These are phyloP conservation scores for Ciconia boyciana DNA, from an alignment of 2,113 vertebrate species.

Conservation along the genomic window DNA sequence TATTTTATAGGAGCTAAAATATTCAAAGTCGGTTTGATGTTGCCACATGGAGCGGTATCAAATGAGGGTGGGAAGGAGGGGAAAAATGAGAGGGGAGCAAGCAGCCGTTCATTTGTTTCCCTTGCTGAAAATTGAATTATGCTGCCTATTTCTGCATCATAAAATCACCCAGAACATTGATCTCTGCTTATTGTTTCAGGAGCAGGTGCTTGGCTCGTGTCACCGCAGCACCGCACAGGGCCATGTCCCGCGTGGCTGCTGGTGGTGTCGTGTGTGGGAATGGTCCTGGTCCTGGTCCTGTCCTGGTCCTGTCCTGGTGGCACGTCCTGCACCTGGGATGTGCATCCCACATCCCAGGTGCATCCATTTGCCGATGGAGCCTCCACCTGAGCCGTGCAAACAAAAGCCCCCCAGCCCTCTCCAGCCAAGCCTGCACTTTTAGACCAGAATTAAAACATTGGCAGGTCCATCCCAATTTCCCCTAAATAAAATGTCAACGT, in stretches of 20 bases:
- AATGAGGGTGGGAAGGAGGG: neutral
- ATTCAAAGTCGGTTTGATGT: neutral
- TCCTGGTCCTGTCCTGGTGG: neutral
- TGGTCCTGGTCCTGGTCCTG: neutral
- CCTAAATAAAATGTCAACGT: neutral
- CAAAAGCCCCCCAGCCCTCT: accelerated
- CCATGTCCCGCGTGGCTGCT: accelerated
- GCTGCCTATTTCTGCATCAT: neutral
- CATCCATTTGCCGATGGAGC: neutral
- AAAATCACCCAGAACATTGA: neutral
- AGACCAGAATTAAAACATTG: neutral
- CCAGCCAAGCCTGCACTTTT: accelerated
- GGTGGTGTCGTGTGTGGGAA: accelerated
- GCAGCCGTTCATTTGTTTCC: neutral
- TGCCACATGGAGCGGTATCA: neutral
- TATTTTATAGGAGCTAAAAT: constrained; percentile 30
- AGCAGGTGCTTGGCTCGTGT: neutral
- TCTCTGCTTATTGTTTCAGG: neutral
- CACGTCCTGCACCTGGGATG: neutral
- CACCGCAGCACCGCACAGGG: accelerated
- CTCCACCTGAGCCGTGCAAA: too few species aligned
- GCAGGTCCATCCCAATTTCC: neutral
- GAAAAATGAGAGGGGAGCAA: neutral
- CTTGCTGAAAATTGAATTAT: neutral
- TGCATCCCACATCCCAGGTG: accelerated